Conservation (phyloP, 2,797 vertebrate species). For the Hemitrygon akajei region DNA sequence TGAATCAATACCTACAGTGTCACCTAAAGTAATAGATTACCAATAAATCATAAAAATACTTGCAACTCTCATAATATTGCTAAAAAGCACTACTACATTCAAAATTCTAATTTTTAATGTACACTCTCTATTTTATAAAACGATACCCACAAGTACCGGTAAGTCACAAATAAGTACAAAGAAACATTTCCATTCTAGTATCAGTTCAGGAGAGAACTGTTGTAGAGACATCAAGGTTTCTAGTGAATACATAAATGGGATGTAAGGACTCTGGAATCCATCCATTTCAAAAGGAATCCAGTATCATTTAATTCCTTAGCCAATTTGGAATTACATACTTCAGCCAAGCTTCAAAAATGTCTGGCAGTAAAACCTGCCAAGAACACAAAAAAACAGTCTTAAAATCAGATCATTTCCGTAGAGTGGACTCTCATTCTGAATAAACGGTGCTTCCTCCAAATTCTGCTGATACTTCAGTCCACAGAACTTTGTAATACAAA, state of each 20-base stretch:
- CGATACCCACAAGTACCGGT: neutral
- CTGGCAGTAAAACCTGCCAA: neutral
- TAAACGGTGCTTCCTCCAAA: neutral
- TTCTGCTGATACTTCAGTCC: neutral
- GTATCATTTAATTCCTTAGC: neutral
- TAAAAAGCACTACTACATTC: neutral
- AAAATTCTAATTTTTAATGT: neutral
- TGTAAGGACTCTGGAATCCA: neutral
- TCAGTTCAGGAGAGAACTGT: neutral
- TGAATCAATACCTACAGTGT: neutral
- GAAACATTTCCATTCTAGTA: neutral
- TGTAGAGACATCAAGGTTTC: neutral
- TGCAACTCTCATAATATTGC: neutral
- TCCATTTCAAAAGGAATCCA: constrained; percentile 17
- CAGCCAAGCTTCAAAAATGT: neutral
- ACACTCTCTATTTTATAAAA: neutral
- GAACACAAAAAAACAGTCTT: neutral
- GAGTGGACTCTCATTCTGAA: neutral
- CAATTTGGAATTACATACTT: neutral
- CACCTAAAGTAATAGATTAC: neutral
- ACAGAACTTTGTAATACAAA: neutral
- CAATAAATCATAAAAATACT: neutral
- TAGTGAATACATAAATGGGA: neutral
- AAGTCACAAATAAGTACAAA: neutral
- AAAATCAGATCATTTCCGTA: neutral